Conservation (phyloP, 2,113 vertebrate species). For the Sorex araneus region DNA sequence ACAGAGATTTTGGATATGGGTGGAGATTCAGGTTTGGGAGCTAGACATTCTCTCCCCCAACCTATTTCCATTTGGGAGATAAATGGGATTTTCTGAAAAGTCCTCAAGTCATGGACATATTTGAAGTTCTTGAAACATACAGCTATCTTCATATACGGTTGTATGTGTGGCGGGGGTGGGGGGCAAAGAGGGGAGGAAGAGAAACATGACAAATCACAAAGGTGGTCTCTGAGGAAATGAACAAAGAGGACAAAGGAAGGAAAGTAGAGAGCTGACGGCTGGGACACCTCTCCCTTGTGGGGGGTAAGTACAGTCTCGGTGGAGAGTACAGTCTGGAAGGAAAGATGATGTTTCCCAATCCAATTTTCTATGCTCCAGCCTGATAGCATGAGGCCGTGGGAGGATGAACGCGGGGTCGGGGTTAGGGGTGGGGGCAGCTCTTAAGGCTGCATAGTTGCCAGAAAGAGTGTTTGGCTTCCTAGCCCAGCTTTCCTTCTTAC, state of each 20-base stretch:
- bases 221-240: not conserved
- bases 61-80: not conserved
- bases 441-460: not conserved
- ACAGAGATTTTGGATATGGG: not conserved
- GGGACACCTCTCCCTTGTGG: not conserved
- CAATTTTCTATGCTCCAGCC: not conserved
- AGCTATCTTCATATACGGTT: not conserved
- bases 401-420: no score
- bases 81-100: not conserved
- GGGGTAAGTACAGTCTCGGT: not conserved
- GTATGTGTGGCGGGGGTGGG: no score
- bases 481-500: not conserved
- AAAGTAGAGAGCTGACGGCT: not conserved
- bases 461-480: not conserved
- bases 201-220: not conserved
- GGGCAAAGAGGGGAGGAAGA: not conserved
- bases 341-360: not conserved
- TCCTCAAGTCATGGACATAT: not conserved
- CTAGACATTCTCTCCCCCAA: not conserved
- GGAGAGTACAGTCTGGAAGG: not conserved
- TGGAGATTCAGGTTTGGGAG: not conserved
- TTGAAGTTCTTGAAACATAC: not conserved
- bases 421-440: rapidly evolving
- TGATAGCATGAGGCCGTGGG: no score
- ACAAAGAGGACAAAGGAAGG: not conserved